Evolutionary conservation across 1,140 invertebrate genomes (phyloP).

Genomic region (Drosophila tristis): DNA sequence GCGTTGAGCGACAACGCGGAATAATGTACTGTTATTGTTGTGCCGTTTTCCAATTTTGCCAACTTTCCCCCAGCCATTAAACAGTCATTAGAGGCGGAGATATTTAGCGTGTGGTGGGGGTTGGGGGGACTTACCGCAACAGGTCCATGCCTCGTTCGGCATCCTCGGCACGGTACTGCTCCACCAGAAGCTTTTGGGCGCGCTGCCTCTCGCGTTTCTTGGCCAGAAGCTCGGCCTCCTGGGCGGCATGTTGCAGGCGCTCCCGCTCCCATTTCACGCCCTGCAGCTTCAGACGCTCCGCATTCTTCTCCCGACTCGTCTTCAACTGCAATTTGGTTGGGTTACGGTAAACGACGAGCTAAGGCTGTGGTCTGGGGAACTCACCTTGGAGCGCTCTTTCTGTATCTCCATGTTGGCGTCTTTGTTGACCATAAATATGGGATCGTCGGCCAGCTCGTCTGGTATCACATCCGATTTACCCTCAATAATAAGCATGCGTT

Average conservation of each 20-base stretch:
- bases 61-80: constrained; percentile 6
- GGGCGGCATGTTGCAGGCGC: constrained; percentile 68
- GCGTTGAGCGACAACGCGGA: constrained; percentile 33
- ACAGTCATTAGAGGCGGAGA: neutral
- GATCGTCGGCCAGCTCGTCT: constrained; percentile 86
- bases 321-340: constrained; percentile 54
- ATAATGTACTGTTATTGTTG: constrained; percentile 37
- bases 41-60: neutral
- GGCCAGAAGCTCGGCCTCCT: constrained; percentile 70
- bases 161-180: constrained; percentile 74
- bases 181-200: constrained; percentile 70
- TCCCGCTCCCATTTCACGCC: constrained; percentile 82
- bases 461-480: constrained; percentile 87
- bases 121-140: constrained; percentile 61
- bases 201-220: constrained; percentile 60
- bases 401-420: constrained; percentile 86
- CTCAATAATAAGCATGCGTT: constrained; percentile 87
- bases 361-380: neutral
- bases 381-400: constrained; percentile 85
- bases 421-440: constrained; percentile 87
- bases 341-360: neutral
- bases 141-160: constrained; percentile 75
- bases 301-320: constrained; percentile 79
- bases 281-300: constrained; percentile 74
- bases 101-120: neutral